A percentile compares a stretch with the other conserved stretches of the same genome.
phyloP scores from a whole-genome alignment of 2,113 vertebrate species.

The Lichenostomus cassidix region DNA sequence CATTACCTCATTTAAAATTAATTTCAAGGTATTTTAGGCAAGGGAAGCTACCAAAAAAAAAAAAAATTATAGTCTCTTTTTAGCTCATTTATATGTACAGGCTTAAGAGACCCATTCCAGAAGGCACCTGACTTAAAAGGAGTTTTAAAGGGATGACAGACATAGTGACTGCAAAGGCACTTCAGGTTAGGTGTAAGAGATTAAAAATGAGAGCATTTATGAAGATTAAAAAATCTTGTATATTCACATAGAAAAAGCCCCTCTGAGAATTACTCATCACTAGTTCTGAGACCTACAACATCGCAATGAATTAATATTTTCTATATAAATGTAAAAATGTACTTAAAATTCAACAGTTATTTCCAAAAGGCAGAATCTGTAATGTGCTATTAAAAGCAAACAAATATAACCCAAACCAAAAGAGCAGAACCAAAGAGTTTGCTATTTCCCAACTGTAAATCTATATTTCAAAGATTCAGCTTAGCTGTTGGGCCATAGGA shows the following conservation, averaged over 20 bases:
- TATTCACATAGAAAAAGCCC: fast-evolving
- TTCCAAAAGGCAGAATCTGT: not conserved
- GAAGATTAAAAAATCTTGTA: not conserved
- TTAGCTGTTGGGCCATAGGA: not conserved
- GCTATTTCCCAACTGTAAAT: not conserved
- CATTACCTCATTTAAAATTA: not conserved
- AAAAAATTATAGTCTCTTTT: not conserved
- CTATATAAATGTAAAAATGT: not conserved
- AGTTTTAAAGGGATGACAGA: not conserved
- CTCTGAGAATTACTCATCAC: not conserved
- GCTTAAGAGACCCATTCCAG: not conserved
- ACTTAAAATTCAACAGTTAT: not conserved
- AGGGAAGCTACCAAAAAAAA: not conserved
- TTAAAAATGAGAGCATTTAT: not conserved
- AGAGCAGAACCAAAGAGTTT: not conserved
- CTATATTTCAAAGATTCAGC: not conserved
- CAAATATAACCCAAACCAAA: not conserved
- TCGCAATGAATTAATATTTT: not conserved
- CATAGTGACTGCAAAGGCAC: not conserved
- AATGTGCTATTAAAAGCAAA: not conserved
- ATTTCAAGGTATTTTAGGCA: not conserved
- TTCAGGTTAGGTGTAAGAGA: not conserved
- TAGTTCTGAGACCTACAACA: not conserved
- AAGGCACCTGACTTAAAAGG: not conserved
- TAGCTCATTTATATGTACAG: not conserved